A percentile compares a stretch with the other conserved stretches of the same genome.
These are phyloP conservation scores for Melitaea athalia DNA, from an alignment of 2,888 invertebrate genomes.

Conservation along the genomic window DNA sequence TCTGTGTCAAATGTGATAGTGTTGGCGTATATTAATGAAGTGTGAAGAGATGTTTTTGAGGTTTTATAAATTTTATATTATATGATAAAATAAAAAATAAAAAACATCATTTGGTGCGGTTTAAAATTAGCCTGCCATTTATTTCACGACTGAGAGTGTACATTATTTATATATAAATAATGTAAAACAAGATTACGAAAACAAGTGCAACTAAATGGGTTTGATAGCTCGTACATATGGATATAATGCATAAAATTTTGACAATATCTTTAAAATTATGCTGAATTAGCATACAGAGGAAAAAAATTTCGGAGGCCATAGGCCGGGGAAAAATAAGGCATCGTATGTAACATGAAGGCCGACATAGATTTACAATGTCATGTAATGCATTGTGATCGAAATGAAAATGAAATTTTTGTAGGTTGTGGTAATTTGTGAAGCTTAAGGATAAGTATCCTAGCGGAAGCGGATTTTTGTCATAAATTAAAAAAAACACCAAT, in stretches of 20 bases:
- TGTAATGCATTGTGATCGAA: conserved; percentile 22
- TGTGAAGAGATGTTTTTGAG: conserved; percentile 31
- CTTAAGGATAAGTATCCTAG: neutral
- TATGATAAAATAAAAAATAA: conserved; percentile 2
- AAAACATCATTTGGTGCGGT: conserved; percentile 3
- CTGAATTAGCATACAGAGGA: neutral
- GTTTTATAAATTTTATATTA: conserved; percentile 33
- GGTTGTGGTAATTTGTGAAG: conserved; percentile 22
- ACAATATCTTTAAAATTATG: neutral
- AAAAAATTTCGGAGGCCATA: conserved; percentile 18
- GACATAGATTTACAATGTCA: conserved; percentile 14
- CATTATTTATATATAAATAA: neutral
- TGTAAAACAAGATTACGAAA: neutral
- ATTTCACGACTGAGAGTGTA: conserved; percentile 1
- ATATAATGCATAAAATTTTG: no score
- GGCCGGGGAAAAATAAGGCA: conserved; percentile 14
- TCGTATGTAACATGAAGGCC: conserved; percentile 9
- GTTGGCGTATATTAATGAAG: conserved; percentile 26
- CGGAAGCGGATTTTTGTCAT: neutral
- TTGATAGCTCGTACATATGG: neutral
- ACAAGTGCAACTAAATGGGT: neutral
- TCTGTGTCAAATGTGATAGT: conserved; percentile 45
- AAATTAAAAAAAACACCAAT: neutral
- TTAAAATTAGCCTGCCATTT: neutral
- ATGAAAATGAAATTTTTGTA: conserved; percentile 14